Evolutionary conservation across 2,797 vertebrate species (phyloP).

Genomic region (Coranthus polyacanthus): DNA sequence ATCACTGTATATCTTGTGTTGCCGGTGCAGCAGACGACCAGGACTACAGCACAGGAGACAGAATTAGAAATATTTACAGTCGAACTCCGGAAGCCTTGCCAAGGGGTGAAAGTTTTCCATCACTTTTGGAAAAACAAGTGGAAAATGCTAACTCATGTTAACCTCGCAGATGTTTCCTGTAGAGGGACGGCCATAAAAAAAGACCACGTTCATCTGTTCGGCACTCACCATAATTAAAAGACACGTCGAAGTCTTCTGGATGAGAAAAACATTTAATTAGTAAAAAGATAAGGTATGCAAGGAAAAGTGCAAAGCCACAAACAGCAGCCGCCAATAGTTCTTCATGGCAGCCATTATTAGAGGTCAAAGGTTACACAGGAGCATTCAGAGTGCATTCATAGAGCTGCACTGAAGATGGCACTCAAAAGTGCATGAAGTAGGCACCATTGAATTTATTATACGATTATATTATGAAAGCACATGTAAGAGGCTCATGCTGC

Average conservation of each 20-base stretch:
- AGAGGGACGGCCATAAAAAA: slow-evolving; percentile 28
- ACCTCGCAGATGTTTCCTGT: slow-evolving; percentile 78
- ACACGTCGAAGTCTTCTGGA: slow-evolving; percentile 78
- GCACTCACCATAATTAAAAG: slow-evolving; percentile 87
- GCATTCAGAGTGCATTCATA: no score
- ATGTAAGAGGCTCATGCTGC: no score
- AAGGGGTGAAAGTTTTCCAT: slow-evolving; percentile 73
- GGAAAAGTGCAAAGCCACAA: no score
- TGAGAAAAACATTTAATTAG: slow-evolving; percentile 43
- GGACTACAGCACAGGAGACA: background rate
- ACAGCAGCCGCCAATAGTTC: no score
- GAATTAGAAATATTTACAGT: slow-evolving; percentile 36
- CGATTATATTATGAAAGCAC: no score
- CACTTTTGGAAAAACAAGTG: slow-evolving; percentile 53
- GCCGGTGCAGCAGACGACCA: slow-evolving; percentile 4
- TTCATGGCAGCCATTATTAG: no score
- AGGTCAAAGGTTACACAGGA: no score
- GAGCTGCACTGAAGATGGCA: no score
- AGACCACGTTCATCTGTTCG: slow-evolving; percentile 25
- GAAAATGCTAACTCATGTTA: slow-evolving; percentile 58
- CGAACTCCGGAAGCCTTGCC: slow-evolving; percentile 38
- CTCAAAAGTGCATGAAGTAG: no score
- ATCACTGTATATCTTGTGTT: background rate
- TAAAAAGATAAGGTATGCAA: no score
- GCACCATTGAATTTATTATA: no score